A percentile compares a stretch with the other conserved stretches of the same genome.
phyloP scores from a whole-genome alignment of 1,140 invertebrate genomes.

The Drosophila littoralis region DNA sequence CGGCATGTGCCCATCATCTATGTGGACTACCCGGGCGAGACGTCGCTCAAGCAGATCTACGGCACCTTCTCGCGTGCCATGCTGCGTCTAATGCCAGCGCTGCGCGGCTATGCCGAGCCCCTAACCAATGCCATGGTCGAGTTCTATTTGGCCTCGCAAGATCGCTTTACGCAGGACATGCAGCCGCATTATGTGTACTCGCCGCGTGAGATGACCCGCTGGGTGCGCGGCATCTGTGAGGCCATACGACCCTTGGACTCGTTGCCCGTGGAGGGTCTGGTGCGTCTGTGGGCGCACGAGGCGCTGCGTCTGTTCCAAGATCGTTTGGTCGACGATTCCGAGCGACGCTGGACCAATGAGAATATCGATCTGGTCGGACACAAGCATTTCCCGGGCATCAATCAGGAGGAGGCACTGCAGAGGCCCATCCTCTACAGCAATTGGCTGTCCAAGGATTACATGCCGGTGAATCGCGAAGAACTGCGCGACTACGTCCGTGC shows the following conservation, averaged over 20 bases:
- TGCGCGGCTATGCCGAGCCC: conserved; percentile 97
- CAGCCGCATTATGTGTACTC: conserved; percentile 99
- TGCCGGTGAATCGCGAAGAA: conserved; percentile 97
- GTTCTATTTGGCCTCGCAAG: conserved; percentile 98
- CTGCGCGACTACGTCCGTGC: conserved; percentile 98
- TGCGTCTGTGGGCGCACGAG: conserved; percentile 99
- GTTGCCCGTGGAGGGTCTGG: conserved; percentile 96
- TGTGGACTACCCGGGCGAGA: conserved; percentile 99
- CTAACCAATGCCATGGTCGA: conserved; percentile 99
- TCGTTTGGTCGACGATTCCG: conserved; percentile 96
- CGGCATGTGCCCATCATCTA: conserved; percentile 99
- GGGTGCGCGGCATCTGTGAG: conserved; percentile 99
- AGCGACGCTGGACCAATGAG: conserved; percentile 99
- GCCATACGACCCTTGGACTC: conserved; percentile 97
- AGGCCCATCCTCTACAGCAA: conserved; percentile 97
- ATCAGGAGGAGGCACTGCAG: conserved; percentile 92
- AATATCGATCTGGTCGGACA: conserved; percentile 97
- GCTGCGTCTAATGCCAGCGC: conserved; percentile 94
- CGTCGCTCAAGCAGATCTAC: conserved; percentile 99
- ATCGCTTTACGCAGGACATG: conserved; percentile 99
- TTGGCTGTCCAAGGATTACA: conserved; percentile 99
- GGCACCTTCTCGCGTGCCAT: conserved; percentile 99
- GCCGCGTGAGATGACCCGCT: conserved; percentile 99
- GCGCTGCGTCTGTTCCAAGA: conserved; percentile 98
- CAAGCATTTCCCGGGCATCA: conserved; percentile 97